Base-by-base conservation (phyloP, 1,140 invertebrate genomes). In the Trachymyrmex cornetzi region DNA sequence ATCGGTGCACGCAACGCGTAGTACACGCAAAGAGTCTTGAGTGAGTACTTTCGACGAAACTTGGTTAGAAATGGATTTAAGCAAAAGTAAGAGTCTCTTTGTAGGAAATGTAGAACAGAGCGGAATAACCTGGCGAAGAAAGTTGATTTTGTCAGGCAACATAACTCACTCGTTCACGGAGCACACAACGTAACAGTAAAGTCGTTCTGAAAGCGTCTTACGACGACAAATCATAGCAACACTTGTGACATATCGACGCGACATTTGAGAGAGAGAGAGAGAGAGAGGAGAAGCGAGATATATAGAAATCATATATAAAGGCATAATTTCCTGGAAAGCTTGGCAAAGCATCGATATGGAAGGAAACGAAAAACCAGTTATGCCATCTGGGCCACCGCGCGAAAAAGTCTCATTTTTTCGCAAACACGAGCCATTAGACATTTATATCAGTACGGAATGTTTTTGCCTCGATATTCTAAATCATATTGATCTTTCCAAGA, bases 61-160 rank as follows among this genome's bases (percentile, higher is more conserved):
- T 34, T 27, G n/a, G 19, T 74, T 84, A 84, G 55, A 74, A 75
- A 84, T 63, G 69, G 69, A 84, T 75, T 84, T 84, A 22, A 74
- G 69, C 69, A 74, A 74, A 84, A 74, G 69, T 74, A 84, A 84
- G 69, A 74, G 55, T 81, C 80, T 53, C 80, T 84, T 74, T 74
- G 80, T 50, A 50, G 24, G 27, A 84, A 84, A 84, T 84, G 38
- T 84, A 74, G 80, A 84, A 75, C 80, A 61, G 80, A 84, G 38
- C 69, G 80, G n/a, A 75, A 61, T 74, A 74, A 84, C 38, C 38
- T 74, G 59, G n/a, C 69, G 55, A 74, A 27, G 80, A 84, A 84
- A 84, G 80, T 84, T 84, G 80, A 84, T 84, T 84, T 75, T 84
- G 38, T 44, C 55, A 61, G 69, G 55, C 69, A 84, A 75, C 55